A percentile compares a stretch with the other conserved stretches of the same genome.
Conservation (phyloP, 2,888 invertebrate genomes). For the Phyllotreta cruciferae region DNA sequence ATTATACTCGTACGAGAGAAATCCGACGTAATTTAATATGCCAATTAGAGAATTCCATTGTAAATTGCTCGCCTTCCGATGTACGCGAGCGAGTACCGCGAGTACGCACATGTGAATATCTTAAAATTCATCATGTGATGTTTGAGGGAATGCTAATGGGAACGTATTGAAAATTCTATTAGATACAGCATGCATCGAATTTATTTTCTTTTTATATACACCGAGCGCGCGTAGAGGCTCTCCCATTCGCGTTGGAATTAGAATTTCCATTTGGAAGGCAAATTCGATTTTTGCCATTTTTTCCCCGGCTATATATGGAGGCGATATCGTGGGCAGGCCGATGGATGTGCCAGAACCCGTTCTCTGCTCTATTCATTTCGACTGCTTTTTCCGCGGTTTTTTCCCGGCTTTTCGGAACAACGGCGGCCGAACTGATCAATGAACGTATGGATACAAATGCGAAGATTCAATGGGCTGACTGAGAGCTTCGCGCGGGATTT, state of each 20-base stretch:
- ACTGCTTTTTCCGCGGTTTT: conserved; percentile 31
- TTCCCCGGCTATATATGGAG: conserved; percentile 44
- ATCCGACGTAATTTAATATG: conserved; percentile 30
- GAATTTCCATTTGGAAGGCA: conserved; percentile 40
- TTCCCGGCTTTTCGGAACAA: conserved; percentile 41
- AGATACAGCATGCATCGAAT: too few species aligned
- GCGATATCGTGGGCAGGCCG: conserved; percentile 44
- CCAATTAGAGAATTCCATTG: conserved; percentile 30
- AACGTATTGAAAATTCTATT: conserved; percentile 15
- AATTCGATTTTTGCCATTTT: conserved; percentile 40
- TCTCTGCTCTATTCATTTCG: conserved; percentile 38
- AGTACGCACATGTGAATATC: conserved; percentile 19
- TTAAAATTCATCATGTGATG: conserved; percentile 29
- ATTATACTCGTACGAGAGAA: conserved; percentile 26
- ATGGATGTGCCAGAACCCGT: conserved; percentile 39
- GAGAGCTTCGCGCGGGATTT: background rate
- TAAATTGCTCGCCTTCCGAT: conserved; percentile 25
- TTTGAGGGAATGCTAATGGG: conserved; percentile 22
- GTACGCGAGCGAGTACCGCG: conserved; percentile 5
- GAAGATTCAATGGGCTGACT: conserved; percentile 42
- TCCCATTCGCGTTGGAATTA: conserved; percentile 33
- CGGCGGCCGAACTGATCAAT: conserved; percentile 46
- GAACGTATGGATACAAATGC: conserved; percentile 42
- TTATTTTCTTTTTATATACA: too few species aligned
- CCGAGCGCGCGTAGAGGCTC: conserved; percentile 9